Evolutionary conservation across 2,888 invertebrate species (phyloP), one percentile per base, ranked within the genome.

Genomic region (Venusia cambrica): DNA sequence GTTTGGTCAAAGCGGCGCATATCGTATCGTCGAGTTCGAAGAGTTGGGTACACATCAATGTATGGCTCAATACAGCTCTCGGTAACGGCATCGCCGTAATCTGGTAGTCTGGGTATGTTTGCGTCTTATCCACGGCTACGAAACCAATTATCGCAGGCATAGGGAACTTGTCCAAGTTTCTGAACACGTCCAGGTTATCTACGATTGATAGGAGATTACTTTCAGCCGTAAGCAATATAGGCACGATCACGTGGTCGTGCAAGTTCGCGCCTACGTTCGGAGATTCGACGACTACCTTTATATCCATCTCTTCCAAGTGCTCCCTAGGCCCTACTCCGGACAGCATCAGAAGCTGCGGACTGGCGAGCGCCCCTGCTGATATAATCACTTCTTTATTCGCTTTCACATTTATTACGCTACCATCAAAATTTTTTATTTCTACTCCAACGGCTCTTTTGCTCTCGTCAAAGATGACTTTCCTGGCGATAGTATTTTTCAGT

Each of bases 321-420:
- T 61, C 19, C 33, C 49, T 54, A 1, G 70, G 75, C 1, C 78
- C 78, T 32, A 78, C 50, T 10, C 77, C 78, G 3, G 77, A 77
- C 2, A 74, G 39, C 74, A 77, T 74, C n/a, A 77, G 41, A 0
- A 77, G 29, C 35, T 76, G 66, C 1, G 78, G 78, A 33, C 63
- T 70, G 14, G 63, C 71, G 1, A 76, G 45, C 1, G 69, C 50
- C 5, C 78, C 78, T 2, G 72, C 71, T 8, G 74, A 73, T 36
- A 73, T 8, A 36, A 78, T 64, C 0, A 76, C 52, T 55, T 78
- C 78, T 46, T 54, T 66, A 1, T 15, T 49, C 4, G 64, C 64
- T 15, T 32, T 51, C 1, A 73, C 12, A 0, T 37, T 53, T 5
- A 62, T 37, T 1, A 48, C 30, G 15, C 42, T 38, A 2, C 50